Percentiles rank a stretch among this genome's conserved stretches.
Conservation (phyloP, 2,113 vertebrate genomes). For the Tiliqua scincoides region DNA sequence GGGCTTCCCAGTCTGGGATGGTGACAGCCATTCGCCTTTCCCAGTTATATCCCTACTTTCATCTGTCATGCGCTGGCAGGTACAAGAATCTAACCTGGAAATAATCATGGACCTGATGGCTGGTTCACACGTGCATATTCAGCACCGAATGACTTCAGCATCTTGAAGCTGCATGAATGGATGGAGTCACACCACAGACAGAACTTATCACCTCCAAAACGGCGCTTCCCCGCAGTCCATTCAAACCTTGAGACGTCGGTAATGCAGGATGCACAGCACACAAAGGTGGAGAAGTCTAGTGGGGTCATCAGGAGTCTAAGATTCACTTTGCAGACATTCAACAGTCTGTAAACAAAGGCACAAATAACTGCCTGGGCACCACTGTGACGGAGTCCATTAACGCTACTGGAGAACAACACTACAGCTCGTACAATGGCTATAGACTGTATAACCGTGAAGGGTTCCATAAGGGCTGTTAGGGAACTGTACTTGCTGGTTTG, state of each 20-base stretch:
- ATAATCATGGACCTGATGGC: no score
- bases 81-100: no score
- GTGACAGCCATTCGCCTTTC: no score
- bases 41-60: no score
- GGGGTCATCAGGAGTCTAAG: background rate
- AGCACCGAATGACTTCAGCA: background rate
- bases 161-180: background rate
- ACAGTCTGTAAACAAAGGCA: background rate
- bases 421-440: background rate
- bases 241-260: no score
- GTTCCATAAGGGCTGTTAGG: conserved; percentile 29
- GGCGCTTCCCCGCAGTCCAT: background rate
- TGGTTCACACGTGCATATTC: no score
- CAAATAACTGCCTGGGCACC: background rate
- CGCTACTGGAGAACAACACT: background rate
- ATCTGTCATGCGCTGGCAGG: no score
- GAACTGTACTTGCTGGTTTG: conserved; percentile 27
- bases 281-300: background rate
- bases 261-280: background rate
- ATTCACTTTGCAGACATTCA: background rate
- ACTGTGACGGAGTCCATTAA: background rate
- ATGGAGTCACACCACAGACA: background rate
- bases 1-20: no score
- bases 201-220: background rate
- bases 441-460: background rate